Evolutionary conservation across 92 coral and sea anemone genomes (phyloP).

Genomic region (Muricea muricata): DNA sequence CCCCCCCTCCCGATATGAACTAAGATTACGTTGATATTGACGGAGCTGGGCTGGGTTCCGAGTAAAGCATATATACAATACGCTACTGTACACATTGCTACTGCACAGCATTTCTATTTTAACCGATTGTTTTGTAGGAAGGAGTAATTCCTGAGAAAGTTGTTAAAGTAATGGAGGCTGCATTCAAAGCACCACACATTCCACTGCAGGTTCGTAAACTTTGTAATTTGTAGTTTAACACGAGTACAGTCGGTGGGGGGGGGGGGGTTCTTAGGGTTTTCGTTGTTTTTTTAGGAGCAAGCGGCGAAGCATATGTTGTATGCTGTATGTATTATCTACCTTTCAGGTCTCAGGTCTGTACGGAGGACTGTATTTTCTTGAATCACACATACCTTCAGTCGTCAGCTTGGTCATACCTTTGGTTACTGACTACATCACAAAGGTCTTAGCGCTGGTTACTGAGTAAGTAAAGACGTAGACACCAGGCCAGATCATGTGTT

Average conservation of each 20-base stretch:
- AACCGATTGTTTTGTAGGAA: constrained; percentile 61
- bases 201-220: constrained; percentile 79
- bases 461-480: constrained; percentile 60
- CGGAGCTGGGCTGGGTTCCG: too few relatives aligned
- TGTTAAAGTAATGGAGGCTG: constrained; percentile 79
- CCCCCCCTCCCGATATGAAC: too few relatives aligned
- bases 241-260: background rate
- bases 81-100: too few relatives aligned
- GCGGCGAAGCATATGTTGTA: too few relatives aligned
- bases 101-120: background rate
- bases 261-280: background rate
- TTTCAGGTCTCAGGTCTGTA: constrained; percentile 80
- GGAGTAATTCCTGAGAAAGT: constrained; percentile 90
- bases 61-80: too few relatives aligned
- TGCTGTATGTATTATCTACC: too few relatives aligned
- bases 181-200: constrained; percentile 85
- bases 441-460: constrained; percentile 66
- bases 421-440: constrained; percentile 78
- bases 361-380: constrained; percentile 86
- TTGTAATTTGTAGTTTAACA: background rate
- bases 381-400: constrained; percentile 81
- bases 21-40: too few relatives aligned
- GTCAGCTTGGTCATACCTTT: constrained; percentile 78
- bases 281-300: too few relatives aligned
- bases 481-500: background rate